Evolutionary conservation across 2,797 vertebrate genomes (phyloP), one percentile per base, ranked within the genome.

Genomic region (Rhincodon typus): DNA sequence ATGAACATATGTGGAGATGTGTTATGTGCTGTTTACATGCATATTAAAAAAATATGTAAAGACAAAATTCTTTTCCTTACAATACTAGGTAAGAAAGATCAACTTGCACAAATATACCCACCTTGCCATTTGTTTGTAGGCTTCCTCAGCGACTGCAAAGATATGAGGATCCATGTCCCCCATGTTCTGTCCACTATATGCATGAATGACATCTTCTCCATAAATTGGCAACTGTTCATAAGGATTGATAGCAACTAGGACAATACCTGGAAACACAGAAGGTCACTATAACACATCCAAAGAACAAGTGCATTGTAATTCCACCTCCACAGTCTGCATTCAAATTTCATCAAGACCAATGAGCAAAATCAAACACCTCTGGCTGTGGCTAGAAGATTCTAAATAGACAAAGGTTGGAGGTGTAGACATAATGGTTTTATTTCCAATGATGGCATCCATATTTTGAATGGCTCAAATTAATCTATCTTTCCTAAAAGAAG

Each of bases 121-220:
- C 99, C 99, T 98, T 97, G 97, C 98, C 99, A 99, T 99, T 97
- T 99, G 99, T 96, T 99, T 99, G 96, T 99, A 99, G 0, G 99
- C 99, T 96, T 99, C 99, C 95, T 99, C 98, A 0, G 99, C 99
- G 97, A 99, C 99, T 0, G 99, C 99, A 0, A 99, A 99, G 96
- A 99, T 99, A 96, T 99, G 99, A 0, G 99, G 99, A 96, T 99
- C 98, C 99, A 99, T 99, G 96, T 99, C 99, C 0, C 99, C 99
- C 98, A 98, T 98, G 97, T 99, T 99, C 97, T 99, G 99, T 4
- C 98, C 99, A 0, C 97, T 99, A 97, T 99, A 99, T 0, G 98
- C 98, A 0, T 98, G 98, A 97, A 99, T 99, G 96, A 99, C 99
- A 98, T 99, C 99, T 97, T 99, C 98, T 23, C 98, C 99, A 0